Evolutionary conservation across 2,797 vertebrate genomes (phyloP).

Genomic region (Podargus strigoides): DNA sequence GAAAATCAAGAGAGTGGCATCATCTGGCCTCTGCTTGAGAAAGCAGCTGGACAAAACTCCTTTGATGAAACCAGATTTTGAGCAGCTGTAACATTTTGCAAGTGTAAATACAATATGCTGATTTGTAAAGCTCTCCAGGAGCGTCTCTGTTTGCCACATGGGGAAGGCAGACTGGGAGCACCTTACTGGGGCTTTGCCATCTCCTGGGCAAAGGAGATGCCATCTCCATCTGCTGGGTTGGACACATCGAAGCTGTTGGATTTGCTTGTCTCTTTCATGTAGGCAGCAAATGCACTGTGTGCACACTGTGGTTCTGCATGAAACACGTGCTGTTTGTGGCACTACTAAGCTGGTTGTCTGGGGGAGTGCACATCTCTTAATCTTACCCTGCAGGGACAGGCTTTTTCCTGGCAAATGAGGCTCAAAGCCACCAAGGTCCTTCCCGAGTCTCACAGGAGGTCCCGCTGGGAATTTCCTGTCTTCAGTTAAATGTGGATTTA

Average conservation of each 20-base stretch:
- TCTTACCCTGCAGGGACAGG: not conserved
- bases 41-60: not conserved
- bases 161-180: not conserved
- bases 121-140: not conserved
- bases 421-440: not conserved
- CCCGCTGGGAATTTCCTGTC: not conserved
- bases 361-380: not conserved
- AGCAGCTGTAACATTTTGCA: no score
- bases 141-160: not conserved
- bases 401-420: not conserved
- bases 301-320: not conserved
- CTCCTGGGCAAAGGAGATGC: no score
- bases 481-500: not conserved
- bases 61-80: not conserved
- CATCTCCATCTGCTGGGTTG: not conserved
- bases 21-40: not conserved
- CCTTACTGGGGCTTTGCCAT: not conserved
- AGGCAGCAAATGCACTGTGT: not conserved
- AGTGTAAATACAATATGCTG: no score
- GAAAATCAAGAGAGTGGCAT: not conserved
- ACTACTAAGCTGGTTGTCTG: not conserved
- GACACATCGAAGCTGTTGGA: not conserved
- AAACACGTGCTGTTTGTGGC: not conserved
- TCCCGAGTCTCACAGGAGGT: not conserved
- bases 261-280: not conserved